Evolutionary conservation across 1,140 invertebrate genomes (phyloP), one percentile per base, ranked within the genome.

Genomic region (Neuroterus valhalla): DNA sequence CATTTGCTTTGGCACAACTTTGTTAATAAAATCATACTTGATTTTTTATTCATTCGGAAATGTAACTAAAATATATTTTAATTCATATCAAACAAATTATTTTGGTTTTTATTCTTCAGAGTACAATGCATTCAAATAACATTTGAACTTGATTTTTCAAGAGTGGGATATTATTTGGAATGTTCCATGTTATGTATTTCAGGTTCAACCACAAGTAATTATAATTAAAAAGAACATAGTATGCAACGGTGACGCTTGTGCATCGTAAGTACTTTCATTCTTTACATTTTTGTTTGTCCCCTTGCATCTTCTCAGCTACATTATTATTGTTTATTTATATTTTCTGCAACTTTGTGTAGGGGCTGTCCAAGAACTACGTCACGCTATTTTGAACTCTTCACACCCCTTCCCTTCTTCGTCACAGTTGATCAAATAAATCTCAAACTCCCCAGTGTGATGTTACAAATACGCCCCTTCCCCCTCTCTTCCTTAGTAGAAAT

Each of bases 171-270:
- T 62, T 81, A 83, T 86, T 81, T 86, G 84, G 87, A 86, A 86
- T 88, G 85, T 88, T 82, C 85, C 81, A 83, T 89, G 80, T 90
- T 89, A 78, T 90, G 82, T 85, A 88, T 90, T 90, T 77, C 89
- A 90, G 89, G 89, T 90, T 88, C 87, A 86, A 83, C 87, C 86
- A 86, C 86, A 88, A 88, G 84, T 89, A 90, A 89, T 87, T 87
- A 87, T 85, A 87, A 85, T 82, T 83, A 84, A 84, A 62, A 21
- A 88, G 87, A 88, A 80, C 83, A 86, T 88, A 86, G 84, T 86
- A 88, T 80, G 84, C 83, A 86, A 78, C 85, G 87, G 84, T 89
- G 87, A 87, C 86, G 86, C 84, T 88, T 84, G 77, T 82, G 84
- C 86, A 87, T 89, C 86, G 88, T 90, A 89, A 89, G 89, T 90